Base-by-base conservation (phyloP, 2,797 vertebrate species). In the Tamandua tetradactyla region DNA sequence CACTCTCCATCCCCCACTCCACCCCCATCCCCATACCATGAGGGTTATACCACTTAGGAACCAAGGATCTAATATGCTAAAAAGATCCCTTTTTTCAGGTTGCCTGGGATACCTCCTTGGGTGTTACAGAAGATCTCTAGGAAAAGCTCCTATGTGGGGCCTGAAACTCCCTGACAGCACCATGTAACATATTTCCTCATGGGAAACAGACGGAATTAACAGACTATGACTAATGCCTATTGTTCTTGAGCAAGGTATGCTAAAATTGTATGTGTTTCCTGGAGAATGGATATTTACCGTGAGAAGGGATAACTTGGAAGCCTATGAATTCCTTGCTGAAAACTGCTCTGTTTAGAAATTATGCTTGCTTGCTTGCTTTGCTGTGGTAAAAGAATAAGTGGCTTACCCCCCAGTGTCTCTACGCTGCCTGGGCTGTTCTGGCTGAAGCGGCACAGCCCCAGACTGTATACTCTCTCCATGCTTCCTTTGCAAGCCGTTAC, bases 1-100 rank as follows among this genome's bases (percentile, higher is more conserved):
- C 35, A 11, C 10, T 0, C 23, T 64, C 11, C 27, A 0, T 13
- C 44, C 42, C 42, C 20, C 0, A 5, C 2, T 7, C 18, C 64
- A 9, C 27, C 18, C 18, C 20, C 15, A 20, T 20, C 55, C 55
- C 55, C 5, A 20, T 2, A 20, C 55, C 20, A 55, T 40, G 5
- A 12, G 3, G 37, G 14, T 68, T 25, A 0, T 6, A 7, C 1
- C 2, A 3, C 42, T 64, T 3, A n/a, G 55, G 17, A 35, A 18
- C 84, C 23, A 52, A 74, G 47, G n/a, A 47, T 87, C 35, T 6
- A 35, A 37, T 15, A 17, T 15, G 35, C 40, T 22, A 22, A 40
- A 37, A 72, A 74, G 32, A 44, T 32, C 66, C 44, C n/a, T 22
- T 12, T 75, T 62, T 27, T 10, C 37, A 44, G 20, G 42, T 14